Evolutionary conservation across 2,888 invertebrate genomes (phyloP).

Genomic region (Conchocele bisecta): DNA sequence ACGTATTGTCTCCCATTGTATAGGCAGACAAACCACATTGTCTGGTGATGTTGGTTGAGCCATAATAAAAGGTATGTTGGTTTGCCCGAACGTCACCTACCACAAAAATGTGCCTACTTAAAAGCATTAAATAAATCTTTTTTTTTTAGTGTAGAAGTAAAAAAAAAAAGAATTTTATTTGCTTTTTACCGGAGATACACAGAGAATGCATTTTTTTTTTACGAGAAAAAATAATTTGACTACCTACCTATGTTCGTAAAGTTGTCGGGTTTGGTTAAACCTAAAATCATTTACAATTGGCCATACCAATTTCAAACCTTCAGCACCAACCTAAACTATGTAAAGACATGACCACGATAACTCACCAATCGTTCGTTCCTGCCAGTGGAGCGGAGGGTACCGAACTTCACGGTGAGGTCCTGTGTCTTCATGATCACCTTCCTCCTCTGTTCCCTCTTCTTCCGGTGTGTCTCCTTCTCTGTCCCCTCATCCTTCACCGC

Average conservation of each 20-base stretch:
- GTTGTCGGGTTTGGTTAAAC: too few relatives aligned
- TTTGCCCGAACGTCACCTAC: too few relatives aligned
- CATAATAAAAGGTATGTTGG: too few relatives aligned
- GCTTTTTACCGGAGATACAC: not conserved
- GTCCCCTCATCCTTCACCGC: slow-evolving; percentile 48
- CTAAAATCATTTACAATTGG: not conserved
- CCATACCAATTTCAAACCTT: not conserved
- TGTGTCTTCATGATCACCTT: slow-evolving; percentile 55
- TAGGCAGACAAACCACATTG: too few relatives aligned
- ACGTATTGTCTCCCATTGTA: too few relatives aligned
- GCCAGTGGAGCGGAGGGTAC: slow-evolving; percentile 64
- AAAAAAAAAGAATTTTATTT: not conserved
- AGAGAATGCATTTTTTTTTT: not conserved
- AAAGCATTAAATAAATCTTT: too few relatives aligned
- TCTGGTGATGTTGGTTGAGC: too few relatives aligned
- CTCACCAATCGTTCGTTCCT: slow-evolving; percentile 68
- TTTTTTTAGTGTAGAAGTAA: too few relatives aligned
- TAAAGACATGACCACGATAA: not conserved
- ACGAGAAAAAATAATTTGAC: not conserved
- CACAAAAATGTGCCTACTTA: too few relatives aligned
- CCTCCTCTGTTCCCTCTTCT: slow-evolving; percentile 28
- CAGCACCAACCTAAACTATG: not conserved
- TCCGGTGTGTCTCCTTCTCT: slow-evolving; percentile 21
- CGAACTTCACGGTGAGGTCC: slow-evolving; percentile 66
- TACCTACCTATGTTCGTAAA: not conserved